These are phyloP conservation scores for Hypselothyrea guttata DNA, from an alignment of 2,888 invertebrate species.

Conservation along the genomic window DNA sequence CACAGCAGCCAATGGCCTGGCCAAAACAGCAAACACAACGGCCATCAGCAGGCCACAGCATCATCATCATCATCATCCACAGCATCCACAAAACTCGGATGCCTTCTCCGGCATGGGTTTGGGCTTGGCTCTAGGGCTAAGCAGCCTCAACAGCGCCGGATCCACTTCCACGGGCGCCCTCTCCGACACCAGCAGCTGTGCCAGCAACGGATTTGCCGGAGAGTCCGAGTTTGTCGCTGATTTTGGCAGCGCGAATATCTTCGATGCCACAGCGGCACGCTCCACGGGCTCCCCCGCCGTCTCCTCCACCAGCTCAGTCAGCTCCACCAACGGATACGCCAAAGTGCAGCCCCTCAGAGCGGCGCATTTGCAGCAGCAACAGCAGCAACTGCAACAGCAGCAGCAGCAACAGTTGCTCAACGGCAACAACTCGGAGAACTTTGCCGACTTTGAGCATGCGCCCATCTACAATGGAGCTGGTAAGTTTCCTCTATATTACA, in stretches of 20 bases:
- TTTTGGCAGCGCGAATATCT: constrained; percentile 88
- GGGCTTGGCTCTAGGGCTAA: constrained; percentile 52
- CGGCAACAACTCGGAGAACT: constrained; percentile 83
- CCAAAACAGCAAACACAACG: constrained; percentile 64
- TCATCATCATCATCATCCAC: constrained; percentile 59
- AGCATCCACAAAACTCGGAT: constrained; percentile 51
- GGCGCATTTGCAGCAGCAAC: constrained; percentile 64
- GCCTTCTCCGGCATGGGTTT: constrained; percentile 39
- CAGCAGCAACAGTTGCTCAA: constrained; percentile 47
- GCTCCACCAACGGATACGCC: constrained; percentile 80
- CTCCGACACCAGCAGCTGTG: constrained; percentile 80
- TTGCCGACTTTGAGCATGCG: constrained; percentile 89
- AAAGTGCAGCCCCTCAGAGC: constrained; percentile 79
- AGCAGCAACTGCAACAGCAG: constrained; percentile 39
- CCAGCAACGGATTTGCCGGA: constrained; percentile 81
- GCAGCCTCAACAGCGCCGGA: constrained; percentile 75
- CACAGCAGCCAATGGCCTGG: constrained; percentile 77
- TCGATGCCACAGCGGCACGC: constrained; percentile 84
- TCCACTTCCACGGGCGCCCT: constrained; percentile 78
- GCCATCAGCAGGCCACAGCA: constrained; percentile 81
- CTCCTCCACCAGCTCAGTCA: constrained; percentile 67
- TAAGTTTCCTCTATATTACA: too few species aligned
- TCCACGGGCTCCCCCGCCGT: constrained; percentile 73
- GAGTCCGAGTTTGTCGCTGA: constrained; percentile 86
- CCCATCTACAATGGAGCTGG: constrained; percentile 85